Percentiles rank a stretch among this genome's conserved stretches.
These are phyloP conservation scores for Agrochola lychnidis DNA, from an alignment of 2,888 invertebrate genomes.

Conservation along the genomic window DNA sequence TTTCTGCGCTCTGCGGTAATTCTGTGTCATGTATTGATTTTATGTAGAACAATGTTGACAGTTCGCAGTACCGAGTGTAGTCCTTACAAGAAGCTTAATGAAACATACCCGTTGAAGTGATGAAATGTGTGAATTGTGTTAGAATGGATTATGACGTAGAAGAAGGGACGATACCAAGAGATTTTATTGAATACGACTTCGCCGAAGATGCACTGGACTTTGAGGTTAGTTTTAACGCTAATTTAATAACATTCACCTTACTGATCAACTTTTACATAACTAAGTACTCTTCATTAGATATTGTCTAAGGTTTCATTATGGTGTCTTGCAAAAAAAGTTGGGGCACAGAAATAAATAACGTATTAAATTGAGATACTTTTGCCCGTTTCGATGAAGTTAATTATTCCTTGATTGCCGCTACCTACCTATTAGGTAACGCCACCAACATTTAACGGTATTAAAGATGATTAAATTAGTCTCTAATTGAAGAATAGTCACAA, in stretches of 20 bases:
- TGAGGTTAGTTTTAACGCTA: constrained; percentile 81
- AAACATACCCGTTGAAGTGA: constrained; percentile 60
- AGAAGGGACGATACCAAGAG: constrained; percentile 83
- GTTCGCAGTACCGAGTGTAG: constrained; percentile 31
- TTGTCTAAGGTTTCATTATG: not conserved
- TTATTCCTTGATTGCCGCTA: not conserved
- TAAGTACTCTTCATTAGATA: not conserved
- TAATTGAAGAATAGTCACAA: not conserved
- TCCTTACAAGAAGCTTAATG: constrained; percentile 23
- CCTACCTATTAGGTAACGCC: not conserved
- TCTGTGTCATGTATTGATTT: constrained; percentile 61
- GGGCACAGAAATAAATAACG: not conserved
- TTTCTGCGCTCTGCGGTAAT: constrained; percentile 20
- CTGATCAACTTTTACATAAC: not conserved
- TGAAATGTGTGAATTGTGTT: constrained; percentile 83
- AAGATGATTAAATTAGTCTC: not conserved
- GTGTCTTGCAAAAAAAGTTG: not conserved
- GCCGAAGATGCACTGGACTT: constrained; percentile 88
- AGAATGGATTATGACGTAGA: constrained; percentile 83
- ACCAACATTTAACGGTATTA: not conserved
- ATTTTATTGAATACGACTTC: constrained; percentile 85
- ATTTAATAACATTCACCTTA: not conserved
- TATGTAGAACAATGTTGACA: constrained; percentile 56
- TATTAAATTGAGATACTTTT: not conserved
- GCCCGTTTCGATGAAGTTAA: not conserved